Percentiles rank a stretch among this genome's conserved stretches.
phyloP scores from a whole-genome alignment of 2,113 vertebrate species.

The Labrus mixtus region DNA sequence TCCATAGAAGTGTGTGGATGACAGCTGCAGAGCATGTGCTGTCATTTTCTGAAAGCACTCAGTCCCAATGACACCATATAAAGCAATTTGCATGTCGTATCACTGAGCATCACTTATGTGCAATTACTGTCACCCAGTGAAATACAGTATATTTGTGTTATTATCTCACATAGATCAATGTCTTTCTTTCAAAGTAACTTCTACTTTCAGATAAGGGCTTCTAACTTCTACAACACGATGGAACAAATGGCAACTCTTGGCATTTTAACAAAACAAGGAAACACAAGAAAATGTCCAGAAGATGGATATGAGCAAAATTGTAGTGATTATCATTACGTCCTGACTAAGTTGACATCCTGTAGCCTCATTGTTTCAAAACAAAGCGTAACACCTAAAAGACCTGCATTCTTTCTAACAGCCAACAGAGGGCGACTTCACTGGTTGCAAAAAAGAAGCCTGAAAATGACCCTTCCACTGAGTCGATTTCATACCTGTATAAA shows the following conservation, averaged over 20 bases:
- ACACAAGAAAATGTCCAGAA: too few relatives aligned
- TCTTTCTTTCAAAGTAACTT: constrained; percentile 30
- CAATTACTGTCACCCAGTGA: constrained; percentile 66
- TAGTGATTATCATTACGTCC: too few relatives aligned
- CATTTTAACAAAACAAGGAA: neutral
- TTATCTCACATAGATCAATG: constrained; percentile 45
- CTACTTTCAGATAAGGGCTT: constrained; percentile 5
- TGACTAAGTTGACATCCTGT: too few relatives aligned
- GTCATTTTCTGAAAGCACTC: constrained; percentile 57
- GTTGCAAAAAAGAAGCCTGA: too few relatives aligned
- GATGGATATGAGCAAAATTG: too few relatives aligned
- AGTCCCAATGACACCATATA: constrained; percentile 27
- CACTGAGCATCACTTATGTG: constrained; percentile 59
- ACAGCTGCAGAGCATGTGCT: constrained; percentile 25
- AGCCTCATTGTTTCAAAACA: too few relatives aligned
- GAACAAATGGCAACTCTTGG: constrained; percentile 9
- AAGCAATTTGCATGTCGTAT: constrained; percentile 63
- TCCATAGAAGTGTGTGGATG: constrained; percentile 8
- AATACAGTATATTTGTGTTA: constrained; percentile 51
- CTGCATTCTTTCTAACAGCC: too few relatives aligned
- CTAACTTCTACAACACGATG: constrained; percentile 14
- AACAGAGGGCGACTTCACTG: too few relatives aligned
- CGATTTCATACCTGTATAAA: too few relatives aligned
- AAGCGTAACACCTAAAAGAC: too few relatives aligned
- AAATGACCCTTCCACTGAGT: too few relatives aligned